Percentiles rank a stretch among this genome's conserved stretches.
These are phyloP conservation scores for Diogma glabrata DNA, from an alignment of 2,888 invertebrate genomes.

Conservation along the genomic window DNA sequence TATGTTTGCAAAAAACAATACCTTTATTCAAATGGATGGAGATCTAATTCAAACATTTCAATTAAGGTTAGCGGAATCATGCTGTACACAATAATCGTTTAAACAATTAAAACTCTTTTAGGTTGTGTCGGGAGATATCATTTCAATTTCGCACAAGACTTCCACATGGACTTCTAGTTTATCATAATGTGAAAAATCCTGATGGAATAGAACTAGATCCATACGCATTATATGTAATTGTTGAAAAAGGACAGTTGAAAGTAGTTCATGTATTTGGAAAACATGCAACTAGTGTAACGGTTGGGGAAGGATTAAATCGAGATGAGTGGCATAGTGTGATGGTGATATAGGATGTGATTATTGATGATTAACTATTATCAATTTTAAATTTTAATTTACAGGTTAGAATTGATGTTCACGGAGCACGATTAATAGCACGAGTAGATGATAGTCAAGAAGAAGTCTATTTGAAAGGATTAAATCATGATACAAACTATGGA, in stretches of 20 bases:
- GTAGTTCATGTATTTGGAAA: constrained; percentile 87
- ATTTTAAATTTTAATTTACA: constrained; percentile 23
- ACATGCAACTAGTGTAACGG: constrained; percentile 68
- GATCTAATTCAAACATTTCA: constrained; percentile 82
- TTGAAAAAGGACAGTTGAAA: constrained; percentile 83
- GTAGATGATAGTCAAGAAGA: constrained; percentile 77
- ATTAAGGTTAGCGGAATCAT: constrained; percentile 50
- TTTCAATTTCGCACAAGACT: constrained; percentile 79
- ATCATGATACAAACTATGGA: constrained; percentile 75
- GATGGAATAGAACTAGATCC: constrained; percentile 67
- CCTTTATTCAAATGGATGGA: constrained; percentile 84
- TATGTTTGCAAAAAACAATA: constrained; percentile 83
- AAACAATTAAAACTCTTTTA: no score
- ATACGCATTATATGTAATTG: constrained; percentile 82
- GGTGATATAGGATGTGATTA: constrained; percentile 35
- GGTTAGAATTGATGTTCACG: constrained; percentile 76
- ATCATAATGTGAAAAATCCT: constrained; percentile 83
- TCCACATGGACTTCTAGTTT: constrained; percentile 78
- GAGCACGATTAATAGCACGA: constrained; percentile 69
- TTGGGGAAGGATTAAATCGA: constrained; percentile 76
- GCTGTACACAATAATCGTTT: constrained; percentile 12
- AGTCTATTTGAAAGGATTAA: constrained; percentile 70
- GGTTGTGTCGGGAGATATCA: constrained; percentile 77
- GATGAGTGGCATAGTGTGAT: constrained; percentile 86
- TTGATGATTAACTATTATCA: background rate